Evolutionary conservation across 2,888 invertebrate genomes (phyloP), one percentile per base, ranked within the genome.

Genomic region (Teleogryllus oceanicus): DNA sequence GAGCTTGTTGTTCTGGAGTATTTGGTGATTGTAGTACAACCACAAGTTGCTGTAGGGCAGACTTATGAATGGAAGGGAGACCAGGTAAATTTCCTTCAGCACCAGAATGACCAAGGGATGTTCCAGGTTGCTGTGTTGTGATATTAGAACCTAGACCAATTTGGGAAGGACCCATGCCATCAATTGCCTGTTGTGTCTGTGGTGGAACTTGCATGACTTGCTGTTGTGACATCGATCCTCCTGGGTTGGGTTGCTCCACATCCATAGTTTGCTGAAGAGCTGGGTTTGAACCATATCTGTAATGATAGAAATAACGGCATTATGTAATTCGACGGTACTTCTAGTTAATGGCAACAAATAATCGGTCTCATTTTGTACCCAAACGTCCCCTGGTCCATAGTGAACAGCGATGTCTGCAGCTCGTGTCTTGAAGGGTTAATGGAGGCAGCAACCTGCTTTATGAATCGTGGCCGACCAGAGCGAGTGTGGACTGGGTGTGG

Each of bases 1-100:
- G 94, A 85, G 94, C 94, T 85, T 98, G 97, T 86, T 98, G 97
- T 86, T 97, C 96, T 83, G 94, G 94, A 78, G 95, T 94, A 84
- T 94, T 94, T 79, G 97, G 97, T 84, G 95, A 95, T 84, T 95
- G 92, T 79, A 99, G 90, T 81, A 96, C 96, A 84, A 94, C 93
- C 92, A 98, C 93, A 37, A 98, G 91, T 87, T 96, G 94, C 84
- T 94, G 94, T 80, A 96, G 88, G 82, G 94, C 94, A 84, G 94
- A 91, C 83, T 91, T 91, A 77, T 89, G 89, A 84, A 87, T 74
- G 76, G 78, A 80, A 76, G 79, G 21, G 20, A 79, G 50, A 21
- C 81, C 77, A 20, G 81, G n/a, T 37, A 74, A 62, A 24, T 80
- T 74, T 50, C 50, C 80, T 21, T 75, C 77, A 21, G 21, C 51